Base-by-base conservation (phyloP, 2,888 invertebrate species). In the Drosophila flavopinicola region DNA sequence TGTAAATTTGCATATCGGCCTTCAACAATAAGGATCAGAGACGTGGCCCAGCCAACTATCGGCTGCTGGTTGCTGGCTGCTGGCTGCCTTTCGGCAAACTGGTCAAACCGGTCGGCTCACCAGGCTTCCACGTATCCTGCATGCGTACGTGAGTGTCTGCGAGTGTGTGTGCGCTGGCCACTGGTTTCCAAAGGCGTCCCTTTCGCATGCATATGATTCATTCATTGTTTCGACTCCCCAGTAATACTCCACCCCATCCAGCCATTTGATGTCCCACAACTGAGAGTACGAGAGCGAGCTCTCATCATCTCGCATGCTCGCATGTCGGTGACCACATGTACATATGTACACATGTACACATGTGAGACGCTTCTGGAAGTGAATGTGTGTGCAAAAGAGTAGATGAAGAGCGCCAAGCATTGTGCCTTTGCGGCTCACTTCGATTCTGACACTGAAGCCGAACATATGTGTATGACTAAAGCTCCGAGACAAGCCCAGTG, bases 91-190 rank as follows among this genome's bases (percentile, higher is more conserved):
- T 9, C 6, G 39, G 41, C 15, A 68, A 84, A 83, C 85, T 77
- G 70, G 82, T 88, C 82, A 86, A 86, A 82, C 82, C 88, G 70
- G 82, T 88, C 65, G 29, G 38, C 37, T 61, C 45, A 32, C 45
- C 25, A n/a, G n/a, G n/a, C 23, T 57, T 29, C 7, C 7, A 11
- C 4, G 13, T 44, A 29, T 35, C 6, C 25, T 44, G 41, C 17
- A 35, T 11, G 27, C 27, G 23, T 30, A 6, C 17, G 10, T 47
- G 37, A 17, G 29, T n/a, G 32, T 25, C 25, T 24, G 24, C 1
- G 6, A 6, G 3, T 9, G 24, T 39, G 11, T 4, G 29, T 29
- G 30, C 41, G 44, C 37, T 27, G 54, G n/a, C 49, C 51, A 61
- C 13, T 60, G 41, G 48, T 20, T 23, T 25, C 11, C 29, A 49